Conservation (phyloP, 2,113 vertebrate genomes). For the Ellobius talpinus region DNA sequence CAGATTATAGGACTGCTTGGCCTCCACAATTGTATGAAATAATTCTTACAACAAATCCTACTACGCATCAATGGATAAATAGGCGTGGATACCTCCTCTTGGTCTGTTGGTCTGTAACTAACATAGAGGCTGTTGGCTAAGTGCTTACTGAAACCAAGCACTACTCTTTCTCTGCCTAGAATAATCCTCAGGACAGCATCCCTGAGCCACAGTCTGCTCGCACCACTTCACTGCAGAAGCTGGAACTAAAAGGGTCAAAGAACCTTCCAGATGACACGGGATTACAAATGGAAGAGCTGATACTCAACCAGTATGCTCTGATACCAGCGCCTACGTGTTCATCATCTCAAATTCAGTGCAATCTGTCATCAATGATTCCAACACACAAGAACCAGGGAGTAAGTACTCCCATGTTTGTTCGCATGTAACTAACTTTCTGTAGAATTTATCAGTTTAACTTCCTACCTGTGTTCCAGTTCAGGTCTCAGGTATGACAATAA, state of each 20-base stretch:
- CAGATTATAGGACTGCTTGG: not conserved
- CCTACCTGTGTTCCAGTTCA: not conserved
- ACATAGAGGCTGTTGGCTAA: not conserved
- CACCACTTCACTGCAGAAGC: not conserved
- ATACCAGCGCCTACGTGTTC: not conserved
- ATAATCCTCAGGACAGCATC: not conserved
- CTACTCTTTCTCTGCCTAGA: not conserved
- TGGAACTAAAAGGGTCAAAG: not conserved
- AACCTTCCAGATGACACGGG: not conserved
- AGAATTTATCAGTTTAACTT: not conserved
- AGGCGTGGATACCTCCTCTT: not conserved
- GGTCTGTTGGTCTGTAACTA: not conserved
- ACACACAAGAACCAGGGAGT: not conserved
- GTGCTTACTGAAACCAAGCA: not conserved
- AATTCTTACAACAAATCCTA: not conserved
- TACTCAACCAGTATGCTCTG: not conserved
- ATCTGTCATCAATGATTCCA: not conserved
- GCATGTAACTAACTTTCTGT: not conserved
- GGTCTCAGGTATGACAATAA: not conserved
- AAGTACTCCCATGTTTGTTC: not conserved
- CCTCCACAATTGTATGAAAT: not conserved
- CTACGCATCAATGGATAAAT: not conserved
- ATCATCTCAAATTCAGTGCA: not conserved
- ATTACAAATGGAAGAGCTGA: not conserved
- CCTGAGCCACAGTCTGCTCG: not conserved